Percentiles rank a stretch among this genome's conserved stretches.
Evolutionary conservation across 2,888 invertebrate genomes (phyloP).

Genomic region (Eledone cirrhosa): DNA sequence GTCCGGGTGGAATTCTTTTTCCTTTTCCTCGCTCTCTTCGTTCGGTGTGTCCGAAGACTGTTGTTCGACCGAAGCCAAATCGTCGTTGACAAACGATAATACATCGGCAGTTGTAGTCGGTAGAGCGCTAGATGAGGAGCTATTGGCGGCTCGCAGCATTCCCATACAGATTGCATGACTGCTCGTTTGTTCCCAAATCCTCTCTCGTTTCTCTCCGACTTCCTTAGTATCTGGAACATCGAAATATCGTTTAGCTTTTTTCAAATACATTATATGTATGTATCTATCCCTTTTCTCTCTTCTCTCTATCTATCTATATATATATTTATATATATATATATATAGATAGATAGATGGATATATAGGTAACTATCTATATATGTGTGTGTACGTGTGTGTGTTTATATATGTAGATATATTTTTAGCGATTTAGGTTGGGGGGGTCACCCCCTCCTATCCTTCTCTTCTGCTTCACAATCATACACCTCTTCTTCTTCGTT

Average conservation of each 20-base stretch:
- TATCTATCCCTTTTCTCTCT: neutral
- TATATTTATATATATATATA: too few species aligned
- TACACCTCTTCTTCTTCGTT: too few species aligned
- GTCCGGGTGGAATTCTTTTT: conserved; percentile 42
- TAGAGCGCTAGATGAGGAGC: conserved; percentile 33
- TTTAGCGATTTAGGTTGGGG: too few species aligned
- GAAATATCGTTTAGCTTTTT: conserved; percentile 48
- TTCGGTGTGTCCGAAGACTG: neutral
- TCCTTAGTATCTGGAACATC: conserved; percentile 47
- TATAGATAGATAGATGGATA: too few species aligned
- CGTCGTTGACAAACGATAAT: neutral
- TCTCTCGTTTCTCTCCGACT: conserved; percentile 45
- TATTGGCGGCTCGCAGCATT: conserved; percentile 40
- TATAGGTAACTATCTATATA: too few species aligned
- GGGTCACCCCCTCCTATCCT: too few species aligned
- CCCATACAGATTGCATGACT: conserved; percentile 20
- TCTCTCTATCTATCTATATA: neutral
- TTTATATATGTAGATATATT: too few species aligned
- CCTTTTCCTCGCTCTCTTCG: conserved; percentile 32
- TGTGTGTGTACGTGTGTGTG: too few species aligned
- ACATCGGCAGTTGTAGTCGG: conserved; percentile 31
- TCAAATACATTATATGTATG: conserved; percentile 45
- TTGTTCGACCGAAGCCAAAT: conserved; percentile 11
- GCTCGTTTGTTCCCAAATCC: neutral
- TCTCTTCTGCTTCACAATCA: too few species aligned